phyloP scores from a whole-genome alignment of 2,797 vertebrate species.

The Pampus argenteus region DNA sequence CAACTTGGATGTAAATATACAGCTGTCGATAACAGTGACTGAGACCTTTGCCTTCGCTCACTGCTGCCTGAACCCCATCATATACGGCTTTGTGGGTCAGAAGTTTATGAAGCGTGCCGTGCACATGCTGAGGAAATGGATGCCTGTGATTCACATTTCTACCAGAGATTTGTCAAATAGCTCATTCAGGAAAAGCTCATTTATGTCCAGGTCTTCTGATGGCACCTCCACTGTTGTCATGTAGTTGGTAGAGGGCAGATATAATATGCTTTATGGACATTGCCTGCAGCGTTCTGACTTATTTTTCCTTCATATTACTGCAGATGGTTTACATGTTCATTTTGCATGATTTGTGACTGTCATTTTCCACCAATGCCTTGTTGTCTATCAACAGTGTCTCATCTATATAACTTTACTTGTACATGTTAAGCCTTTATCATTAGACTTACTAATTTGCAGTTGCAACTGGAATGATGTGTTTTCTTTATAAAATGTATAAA shows the following conservation, averaged over 20 bases:
- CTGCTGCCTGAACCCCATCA: slow-evolving; percentile 86
- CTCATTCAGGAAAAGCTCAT: slow-evolving; percentile 62
- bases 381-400: background rate
- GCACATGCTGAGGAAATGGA: slow-evolving; percentile 62
- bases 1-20: fast-evolving
- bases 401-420: background rate
- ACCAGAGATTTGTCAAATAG: slow-evolving; percentile 4
- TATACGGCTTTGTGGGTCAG: slow-evolving; percentile 83
- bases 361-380: background rate
- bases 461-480: background rate
- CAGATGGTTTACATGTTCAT: background rate
- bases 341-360: background rate
- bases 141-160: slow-evolving; percentile 22
- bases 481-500: background rate
- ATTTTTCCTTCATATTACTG: background rate
- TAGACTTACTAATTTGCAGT: background rate
- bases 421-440: background rate
- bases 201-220: slow-evolving; percentile 67
- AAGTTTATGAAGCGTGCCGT: slow-evolving; percentile 75
- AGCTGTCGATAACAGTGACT: slow-evolving; percentile 54
- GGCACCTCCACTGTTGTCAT: slow-evolving; percentile 50
- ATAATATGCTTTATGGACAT: background rate
- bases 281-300: background rate
- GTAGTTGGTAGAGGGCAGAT: slow-evolving; percentile 46
- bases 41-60: slow-evolving; percentile 78